phyloP scores from a whole-genome alignment of 2,888 invertebrate species.

The Drosophila anomelani region DNA sequence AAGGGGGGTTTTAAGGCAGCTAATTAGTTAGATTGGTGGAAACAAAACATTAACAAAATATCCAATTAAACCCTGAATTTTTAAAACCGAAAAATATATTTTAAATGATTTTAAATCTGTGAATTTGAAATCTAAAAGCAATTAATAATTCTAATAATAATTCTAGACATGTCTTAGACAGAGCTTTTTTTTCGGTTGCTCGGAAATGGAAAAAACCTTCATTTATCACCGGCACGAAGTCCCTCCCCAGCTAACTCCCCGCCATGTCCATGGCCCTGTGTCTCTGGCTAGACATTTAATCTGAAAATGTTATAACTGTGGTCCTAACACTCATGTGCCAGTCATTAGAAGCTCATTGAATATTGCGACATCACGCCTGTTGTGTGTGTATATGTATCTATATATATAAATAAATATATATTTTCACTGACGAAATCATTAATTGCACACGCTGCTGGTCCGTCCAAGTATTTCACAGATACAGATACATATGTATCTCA shows the following conservation, averaged over 20 bases:
- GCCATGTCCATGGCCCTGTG: neutral
- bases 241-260: neutral
- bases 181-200: neutral
- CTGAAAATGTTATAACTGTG: constrained; percentile 32
- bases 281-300: constrained; percentile 44
- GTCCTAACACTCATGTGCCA: constrained; percentile 54
- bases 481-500: constrained; percentile 38
- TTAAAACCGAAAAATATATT: neutral
- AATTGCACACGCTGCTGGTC: constrained; percentile 54
- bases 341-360: constrained; percentile 69
- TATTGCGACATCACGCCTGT: constrained; percentile 67
- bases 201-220: constrained; percentile 27
- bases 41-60: neutral
- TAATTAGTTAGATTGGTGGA: constrained; percentile 5
- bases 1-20: neutral
- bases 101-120: too few species aligned
- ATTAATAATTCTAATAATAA: neutral
- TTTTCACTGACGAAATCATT: constrained; percentile 52
- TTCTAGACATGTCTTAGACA: neutral
- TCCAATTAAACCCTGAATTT: neutral
- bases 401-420: neutral
- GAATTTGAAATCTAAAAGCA: neutral
- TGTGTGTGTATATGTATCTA: constrained; percentile 1
- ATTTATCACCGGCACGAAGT: constrained; percentile 32
- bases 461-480: constrained; percentile 45